These are phyloP conservation scores for Vollenhovia emeryi DNA, from an alignment of 1,140 invertebrate genomes.

Conservation along the genomic window DNA sequence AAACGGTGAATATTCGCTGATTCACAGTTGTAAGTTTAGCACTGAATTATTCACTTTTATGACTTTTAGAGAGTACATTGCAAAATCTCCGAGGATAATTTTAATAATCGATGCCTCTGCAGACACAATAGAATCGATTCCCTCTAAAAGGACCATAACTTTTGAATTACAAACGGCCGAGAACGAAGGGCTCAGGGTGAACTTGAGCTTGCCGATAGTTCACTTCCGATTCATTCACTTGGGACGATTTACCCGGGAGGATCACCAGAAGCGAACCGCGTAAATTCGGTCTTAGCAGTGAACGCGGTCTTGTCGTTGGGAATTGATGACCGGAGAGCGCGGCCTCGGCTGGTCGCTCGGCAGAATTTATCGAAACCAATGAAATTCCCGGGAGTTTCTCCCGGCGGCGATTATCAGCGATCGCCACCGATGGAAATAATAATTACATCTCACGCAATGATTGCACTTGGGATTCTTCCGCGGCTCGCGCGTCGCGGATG, in stretches of 20 bases:
- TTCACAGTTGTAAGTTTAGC: too few species aligned
- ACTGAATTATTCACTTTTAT: too few species aligned
- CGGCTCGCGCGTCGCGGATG: neutral
- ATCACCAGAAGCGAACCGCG: conserved; percentile 48
- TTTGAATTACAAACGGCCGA: conserved; percentile 7
- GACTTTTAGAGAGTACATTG: too few species aligned
- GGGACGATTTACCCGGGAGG: conserved; percentile 31
- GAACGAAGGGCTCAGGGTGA: neutral
- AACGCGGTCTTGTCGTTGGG: conserved; percentile 58
- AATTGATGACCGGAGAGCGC: conserved; percentile 67
- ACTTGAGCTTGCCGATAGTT: conserved; percentile 45
- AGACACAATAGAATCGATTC: neutral
- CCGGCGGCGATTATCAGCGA: conserved; percentile 48
- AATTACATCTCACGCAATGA: conserved; percentile 65
- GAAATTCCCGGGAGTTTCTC: conserved; percentile 68
- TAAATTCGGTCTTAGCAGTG: conserved; percentile 65
- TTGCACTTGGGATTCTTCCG: conserved; percentile 42
- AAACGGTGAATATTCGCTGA: too few species aligned
- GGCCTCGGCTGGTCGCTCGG: conserved; percentile 35
- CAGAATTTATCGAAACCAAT: conserved; percentile 73
- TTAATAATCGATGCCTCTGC: neutral
- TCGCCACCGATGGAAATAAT: conserved; percentile 60
- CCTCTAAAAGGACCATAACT: conserved; percentile 15
- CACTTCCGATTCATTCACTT: conserved; percentile 46
- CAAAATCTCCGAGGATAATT: neutral